Evolutionary conservation across 2,797 vertebrate genomes (phyloP).

Genomic region (Notoglanidium macrostoma): DNA sequence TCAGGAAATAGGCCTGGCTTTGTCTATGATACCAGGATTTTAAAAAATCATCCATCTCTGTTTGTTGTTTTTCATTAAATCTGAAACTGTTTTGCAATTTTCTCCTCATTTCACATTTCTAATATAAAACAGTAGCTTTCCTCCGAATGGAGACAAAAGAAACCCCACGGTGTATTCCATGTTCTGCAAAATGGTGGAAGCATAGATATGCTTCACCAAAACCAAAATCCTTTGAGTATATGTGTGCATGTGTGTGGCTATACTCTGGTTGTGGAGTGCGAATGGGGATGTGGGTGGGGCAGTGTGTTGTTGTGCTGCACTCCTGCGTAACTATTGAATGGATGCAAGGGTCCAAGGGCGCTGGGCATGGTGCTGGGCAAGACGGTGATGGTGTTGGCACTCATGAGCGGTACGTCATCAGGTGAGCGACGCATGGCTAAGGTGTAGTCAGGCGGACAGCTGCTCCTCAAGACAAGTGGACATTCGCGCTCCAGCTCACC

Average conservation of each 20-base stretch:
- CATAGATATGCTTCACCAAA: constrained; percentile 47
- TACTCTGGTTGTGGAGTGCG: constrained; percentile 99
- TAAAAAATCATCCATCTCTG: constrained; percentile 67
- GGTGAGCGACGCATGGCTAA: constrained; percentile 98
- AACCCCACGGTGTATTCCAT: constrained; percentile 44
- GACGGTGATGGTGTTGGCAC: constrained; percentile 99
- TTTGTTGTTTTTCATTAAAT: constrained; percentile 64
- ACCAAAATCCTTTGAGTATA: constrained; percentile 36
- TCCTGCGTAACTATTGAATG: constrained; percentile 94
- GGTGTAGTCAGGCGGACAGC: constrained; percentile 98
- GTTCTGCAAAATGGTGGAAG: constrained; percentile 46
- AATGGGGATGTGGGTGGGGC: constrained; percentile 91
- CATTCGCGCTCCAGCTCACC: constrained; percentile 96
- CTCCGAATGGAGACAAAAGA: constrained; percentile 46
- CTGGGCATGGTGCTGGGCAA: constrained; percentile 97
- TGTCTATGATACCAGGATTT: constrained; percentile 69
- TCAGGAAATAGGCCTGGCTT: constrained; percentile 69
- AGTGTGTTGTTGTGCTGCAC: constrained; percentile 99
- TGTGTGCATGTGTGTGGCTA: constrained; percentile 78
- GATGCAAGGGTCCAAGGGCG: constrained; percentile 88
- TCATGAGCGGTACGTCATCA: constrained; percentile 99
- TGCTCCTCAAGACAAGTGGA: constrained; percentile 93
- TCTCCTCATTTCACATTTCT: constrained; percentile 51
- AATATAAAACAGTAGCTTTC: constrained; percentile 68
- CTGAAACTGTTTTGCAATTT: constrained; percentile 53